These are phyloP conservation scores for Lathronympha strigana DNA, from an alignment of 2,888 invertebrate genomes.

Conservation along the genomic window DNA sequence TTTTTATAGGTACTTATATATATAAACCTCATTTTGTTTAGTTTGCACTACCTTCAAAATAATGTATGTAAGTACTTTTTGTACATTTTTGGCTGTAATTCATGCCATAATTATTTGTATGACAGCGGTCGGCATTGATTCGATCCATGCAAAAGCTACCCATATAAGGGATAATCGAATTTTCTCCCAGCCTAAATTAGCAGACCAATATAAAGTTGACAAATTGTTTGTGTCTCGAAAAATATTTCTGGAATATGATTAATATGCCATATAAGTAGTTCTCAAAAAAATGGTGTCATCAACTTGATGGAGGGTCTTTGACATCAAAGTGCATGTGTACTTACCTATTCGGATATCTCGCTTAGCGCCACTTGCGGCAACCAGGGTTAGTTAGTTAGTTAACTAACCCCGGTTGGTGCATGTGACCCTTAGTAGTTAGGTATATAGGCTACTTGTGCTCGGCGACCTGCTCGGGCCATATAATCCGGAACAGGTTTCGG, in stretches of 20 bases:
- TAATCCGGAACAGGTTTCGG: too few relatives aligned
- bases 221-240: constrained; percentile 10
- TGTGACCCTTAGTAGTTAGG: too few relatives aligned
- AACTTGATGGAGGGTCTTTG: neutral
- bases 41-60: neutral
- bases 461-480: too few relatives aligned
- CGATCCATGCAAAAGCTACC: constrained; percentile 16
- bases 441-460: too few relatives aligned
- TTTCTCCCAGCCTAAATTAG: constrained; percentile 13
- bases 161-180: constrained; percentile 33
- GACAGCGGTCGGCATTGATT: constrained; percentile 13
- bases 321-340: too few relatives aligned
- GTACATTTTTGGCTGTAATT: constrained; percentile 22
- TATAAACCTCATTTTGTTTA: neutral
- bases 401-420: too few relatives aligned
- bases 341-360: too few relatives aligned
- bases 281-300: neutral
- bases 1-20: too few relatives aligned
- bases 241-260: neutral
- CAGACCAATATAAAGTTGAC: constrained; percentile 29
- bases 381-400: too few relatives aligned
- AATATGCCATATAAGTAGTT: neutral
- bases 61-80: neutral
- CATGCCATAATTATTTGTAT: constrained; percentile 26
- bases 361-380: too few relatives aligned